A percentile compares a stretch with the other conserved stretches of the same genome.
phyloP scores from a whole-genome alignment of 2,797 vertebrate genomes.

The Pelobates cultripes region DNA sequence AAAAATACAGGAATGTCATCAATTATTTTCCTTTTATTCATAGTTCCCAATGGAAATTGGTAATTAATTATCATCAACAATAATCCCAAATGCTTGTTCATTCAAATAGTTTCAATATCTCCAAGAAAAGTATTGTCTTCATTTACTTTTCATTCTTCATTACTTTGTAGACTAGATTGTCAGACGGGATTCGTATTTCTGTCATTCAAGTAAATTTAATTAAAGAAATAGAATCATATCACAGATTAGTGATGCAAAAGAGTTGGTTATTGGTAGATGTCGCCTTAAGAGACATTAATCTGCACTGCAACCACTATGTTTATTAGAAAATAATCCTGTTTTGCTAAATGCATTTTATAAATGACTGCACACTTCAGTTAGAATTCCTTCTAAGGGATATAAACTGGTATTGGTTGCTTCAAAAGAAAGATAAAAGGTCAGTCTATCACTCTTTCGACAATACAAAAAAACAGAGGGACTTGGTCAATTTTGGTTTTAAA shows the following conservation, averaged over 20 bases:
- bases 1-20: neutral
- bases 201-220: constrained; percentile 19
- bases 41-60: constrained; percentile 2
- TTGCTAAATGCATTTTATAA: constrained; percentile 16
- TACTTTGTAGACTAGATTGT: neutral
- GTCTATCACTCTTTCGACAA: constrained; percentile 11
- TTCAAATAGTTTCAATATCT: constrained; percentile 3
- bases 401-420: constrained; percentile 4
- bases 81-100: constrained; percentile 7
- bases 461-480: constrained; percentile 6
- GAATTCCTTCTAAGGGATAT: constrained; percentile 6
- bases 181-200: neutral
- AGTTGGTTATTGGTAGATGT: constrained; percentile 3
- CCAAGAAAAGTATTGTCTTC: constrained; percentile 7
- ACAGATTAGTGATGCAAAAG: neutral
- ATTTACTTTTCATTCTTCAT: neutral
- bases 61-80: constrained; percentile 25
- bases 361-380: constrained; percentile 3
- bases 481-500: neutral
- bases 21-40: neutral
- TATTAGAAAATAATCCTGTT: constrained; percentile 37
- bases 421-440: constrained; percentile 13
- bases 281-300: constrained; percentile 12
- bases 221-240: constrained; percentile 11
- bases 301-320: constrained; percentile 32